Evolutionary conservation across 35 echinoderm and acorn worm species (phyloP).

Genomic region (Anneissia japonica): DNA sequence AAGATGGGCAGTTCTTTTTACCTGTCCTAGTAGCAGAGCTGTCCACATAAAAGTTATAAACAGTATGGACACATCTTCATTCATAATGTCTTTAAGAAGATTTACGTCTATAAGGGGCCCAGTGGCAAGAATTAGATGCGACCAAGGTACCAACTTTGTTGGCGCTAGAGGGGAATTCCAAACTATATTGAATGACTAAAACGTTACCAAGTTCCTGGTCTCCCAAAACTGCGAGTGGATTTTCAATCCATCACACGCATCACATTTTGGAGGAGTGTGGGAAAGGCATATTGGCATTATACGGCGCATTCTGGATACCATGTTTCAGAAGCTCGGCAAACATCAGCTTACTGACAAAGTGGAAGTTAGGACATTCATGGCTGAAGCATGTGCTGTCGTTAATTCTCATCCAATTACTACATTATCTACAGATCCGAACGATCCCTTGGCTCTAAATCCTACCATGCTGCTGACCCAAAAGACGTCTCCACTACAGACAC

Average conservation of each 20-base stretch:
- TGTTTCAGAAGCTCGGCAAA: constrained; percentile 10
- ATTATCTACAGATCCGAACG: constrained; percentile 26
- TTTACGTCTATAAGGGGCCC: constrained; percentile 9
- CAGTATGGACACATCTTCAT: constrained; percentile 9
- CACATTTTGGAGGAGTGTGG: constrained; percentile 25
- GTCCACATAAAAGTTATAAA: constrained; percentile 20
- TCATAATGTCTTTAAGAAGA: constrained; percentile 3
- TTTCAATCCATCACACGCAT: constrained; percentile 40
- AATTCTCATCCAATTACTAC: constrained; percentile 41
- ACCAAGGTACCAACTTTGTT: constrained; percentile 42
- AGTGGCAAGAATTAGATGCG: constrained; percentile 19
- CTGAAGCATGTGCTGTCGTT: constrained; percentile 45
- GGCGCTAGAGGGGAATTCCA: constrained; percentile 9
- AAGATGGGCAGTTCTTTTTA: constrained; percentile 36
- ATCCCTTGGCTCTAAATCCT: constrained; percentile 4
- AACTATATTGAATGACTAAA: background rate
- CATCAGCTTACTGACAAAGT: constrained; percentile 47
- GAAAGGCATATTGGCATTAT: constrained; percentile 21
- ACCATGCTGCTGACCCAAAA: constrained; percentile 34
- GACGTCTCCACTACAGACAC: background rate
- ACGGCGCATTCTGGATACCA: background rate
- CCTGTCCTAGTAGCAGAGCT: constrained; percentile 7
- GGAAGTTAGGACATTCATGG: constrained; percentile 48
- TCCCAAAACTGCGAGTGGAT: constrained; percentile 4
- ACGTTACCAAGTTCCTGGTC: background rate